These are phyloP conservation scores for Eutrigla gurnardus DNA, from an alignment of 2,797 vertebrate species.

Conservation along the genomic window DNA sequence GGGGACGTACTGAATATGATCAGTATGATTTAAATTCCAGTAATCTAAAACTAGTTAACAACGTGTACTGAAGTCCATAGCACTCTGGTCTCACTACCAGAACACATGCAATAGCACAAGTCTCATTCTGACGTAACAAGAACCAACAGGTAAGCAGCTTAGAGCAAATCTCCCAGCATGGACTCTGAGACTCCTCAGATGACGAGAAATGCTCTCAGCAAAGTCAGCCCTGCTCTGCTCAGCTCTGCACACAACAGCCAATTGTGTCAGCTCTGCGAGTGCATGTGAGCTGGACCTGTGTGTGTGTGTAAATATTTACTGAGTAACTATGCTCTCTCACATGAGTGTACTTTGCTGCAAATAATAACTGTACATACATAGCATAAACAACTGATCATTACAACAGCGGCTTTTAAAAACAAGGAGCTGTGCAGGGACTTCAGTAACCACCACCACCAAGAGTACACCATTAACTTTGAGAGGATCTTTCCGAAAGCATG, in stretches of 20 bases:
- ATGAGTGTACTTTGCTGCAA: slow-evolving; percentile 56
- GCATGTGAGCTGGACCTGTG: slow-evolving; percentile 43
- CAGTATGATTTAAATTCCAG: background rate
- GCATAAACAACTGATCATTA: slow-evolving; percentile 42
- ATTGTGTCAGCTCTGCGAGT: slow-evolving; percentile 56
- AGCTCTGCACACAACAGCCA: slow-evolving; percentile 58
- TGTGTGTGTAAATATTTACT: slow-evolving; percentile 50
- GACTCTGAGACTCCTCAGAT: slow-evolving; percentile 61
- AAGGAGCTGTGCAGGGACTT: slow-evolving; percentile 1
- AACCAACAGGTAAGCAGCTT: slow-evolving; percentile 82
- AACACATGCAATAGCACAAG: slow-evolving; percentile 45
- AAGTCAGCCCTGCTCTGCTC: slow-evolving; percentile 39
- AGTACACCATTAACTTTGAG: slow-evolving; percentile 6
- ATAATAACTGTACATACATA: slow-evolving; percentile 42
- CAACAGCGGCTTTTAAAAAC: slow-evolving; percentile 18
- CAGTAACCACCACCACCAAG: slow-evolving; percentile 8
- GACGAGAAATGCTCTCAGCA: slow-evolving; percentile 44
- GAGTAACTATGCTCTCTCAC: slow-evolving; percentile 37
- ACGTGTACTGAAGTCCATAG: background rate
- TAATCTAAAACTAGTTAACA: background rate
- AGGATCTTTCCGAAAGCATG: slow-evolving; percentile 33
- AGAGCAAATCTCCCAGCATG: slow-evolving; percentile 77
- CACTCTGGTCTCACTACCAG: slow-evolving; percentile 29
- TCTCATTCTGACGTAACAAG: slow-evolving; percentile 70
- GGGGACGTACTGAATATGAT: background rate